Evolutionary conservation across 2,797 vertebrate genomes (phyloP), one percentile per base, ranked within the genome.

Genomic region (Xenops minutus): DNA sequence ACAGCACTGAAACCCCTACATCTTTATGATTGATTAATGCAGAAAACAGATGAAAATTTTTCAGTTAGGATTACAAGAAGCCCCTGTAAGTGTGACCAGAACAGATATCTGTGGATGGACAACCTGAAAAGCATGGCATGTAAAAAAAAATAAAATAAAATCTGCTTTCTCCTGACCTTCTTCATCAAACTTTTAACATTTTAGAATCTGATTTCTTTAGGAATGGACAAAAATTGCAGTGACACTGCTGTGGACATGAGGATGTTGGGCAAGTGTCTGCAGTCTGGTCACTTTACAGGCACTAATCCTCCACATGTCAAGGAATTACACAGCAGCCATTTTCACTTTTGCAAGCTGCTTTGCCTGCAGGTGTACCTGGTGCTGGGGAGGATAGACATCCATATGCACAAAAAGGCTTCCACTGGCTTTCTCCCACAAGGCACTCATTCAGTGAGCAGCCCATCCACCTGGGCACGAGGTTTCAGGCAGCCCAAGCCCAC

Each of bases 211-310:
- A 48, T 5, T n/a, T 81, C 56, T 81, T 73, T 1, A 3, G 20
- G 32, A 88, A 76, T 5, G 16, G 55, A 29, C 52, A 36, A 79
- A 86, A 85, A 44, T 32, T 18, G 27, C 39, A 41, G 49, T 5
- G 37, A 36, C 27, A 9, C 8, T 29, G 6, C 34, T 55, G 21
- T 7, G 3, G 22, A 32, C 18, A 55, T 24, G 4, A 78, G 27
- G n/a, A 64, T 0, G 0, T 16, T 7, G 21, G 23, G 32, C 3
- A 13, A 78, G 23, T 7, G 21, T 12, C 26, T 44, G 34, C 44
- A 36, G 30, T 36, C 62, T 41, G 21, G 52, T n/a, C 29, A 12
- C 23, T 32, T 54, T 39, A 13, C 14, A 67, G 37, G 37, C n/a
- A 61, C 24, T 27, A 46, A 19, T 46, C 26, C 34, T 91, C 21